Evolutionary conservation across 2,113 vertebrate species (phyloP).

Genomic region (Apistogramma diplotaenia): DNA sequence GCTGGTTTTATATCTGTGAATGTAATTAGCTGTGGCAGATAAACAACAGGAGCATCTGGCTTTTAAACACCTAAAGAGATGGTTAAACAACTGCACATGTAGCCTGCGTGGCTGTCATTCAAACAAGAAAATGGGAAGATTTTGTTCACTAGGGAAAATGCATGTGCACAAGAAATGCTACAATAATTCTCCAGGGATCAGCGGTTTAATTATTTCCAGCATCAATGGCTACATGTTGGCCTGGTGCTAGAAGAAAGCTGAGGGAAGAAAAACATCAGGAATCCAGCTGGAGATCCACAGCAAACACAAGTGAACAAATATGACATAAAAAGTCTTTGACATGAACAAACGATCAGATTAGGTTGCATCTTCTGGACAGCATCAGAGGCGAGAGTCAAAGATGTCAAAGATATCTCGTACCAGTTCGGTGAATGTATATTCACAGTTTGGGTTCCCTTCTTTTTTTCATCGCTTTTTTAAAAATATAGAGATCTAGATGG

Average conservation of each 20-base stretch:
- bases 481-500: too few species aligned
- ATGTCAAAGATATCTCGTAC: too few species aligned
- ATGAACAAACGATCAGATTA: background rate
- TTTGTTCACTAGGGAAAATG: background rate
- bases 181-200: background rate
- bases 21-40: constrained; percentile 38
- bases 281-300: background rate
- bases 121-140: background rate
- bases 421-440: too few species aligned
- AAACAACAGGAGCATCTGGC: constrained; percentile 35
- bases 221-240: background rate
- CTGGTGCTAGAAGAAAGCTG: background rate
- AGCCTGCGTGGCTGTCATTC: background rate
- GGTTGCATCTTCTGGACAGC: too few species aligned
- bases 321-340: background rate
- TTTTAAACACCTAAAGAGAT: constrained; percentile 6
- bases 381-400: too few species aligned
- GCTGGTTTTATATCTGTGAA: constrained; percentile 3
- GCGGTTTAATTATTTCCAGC: background rate
- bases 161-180: background rate
- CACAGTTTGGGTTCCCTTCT: too few species aligned
- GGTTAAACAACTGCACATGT: background rate
- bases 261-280: background rate
- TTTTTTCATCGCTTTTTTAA: background rate
- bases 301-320: background rate